A percentile compares a stretch with the other conserved stretches of the same genome.
phyloP scores from a whole-genome alignment of 2,113 vertebrate species.

The Macrotus californicus region DNA sequence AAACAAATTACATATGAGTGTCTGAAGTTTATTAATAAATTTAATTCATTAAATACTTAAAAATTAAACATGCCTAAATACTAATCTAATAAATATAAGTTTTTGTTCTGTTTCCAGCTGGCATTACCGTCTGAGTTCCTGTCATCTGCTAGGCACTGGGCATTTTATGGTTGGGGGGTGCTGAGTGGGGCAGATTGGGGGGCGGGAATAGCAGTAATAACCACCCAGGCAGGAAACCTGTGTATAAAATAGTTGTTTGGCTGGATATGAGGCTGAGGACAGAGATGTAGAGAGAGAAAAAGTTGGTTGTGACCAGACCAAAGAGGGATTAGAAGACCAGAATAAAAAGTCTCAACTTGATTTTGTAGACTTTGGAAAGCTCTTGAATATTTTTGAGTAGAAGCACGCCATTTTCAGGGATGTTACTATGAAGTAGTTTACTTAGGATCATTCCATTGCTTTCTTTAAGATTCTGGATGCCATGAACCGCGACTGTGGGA shows the following conservation, averaged over 20 bases:
- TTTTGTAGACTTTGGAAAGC: not conserved
- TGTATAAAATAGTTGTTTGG: not conserved
- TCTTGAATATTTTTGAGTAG: not conserved
- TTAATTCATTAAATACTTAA: not conserved
- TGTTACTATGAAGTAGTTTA: not conserved
- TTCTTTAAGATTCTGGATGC: conserved; percentile 92
- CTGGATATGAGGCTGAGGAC: not conserved
- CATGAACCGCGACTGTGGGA: conserved; percentile 95
- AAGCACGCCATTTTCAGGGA: not conserved
- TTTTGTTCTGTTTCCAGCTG: not conserved
- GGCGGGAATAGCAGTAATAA: not conserved
- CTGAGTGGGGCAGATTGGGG: not conserved
- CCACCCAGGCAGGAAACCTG: not conserved
- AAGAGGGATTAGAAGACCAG: not conserved
- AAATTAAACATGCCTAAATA: not conserved
- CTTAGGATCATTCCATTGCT: conserved; percentile 27
- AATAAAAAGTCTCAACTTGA: not conserved
- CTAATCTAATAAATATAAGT: not conserved
- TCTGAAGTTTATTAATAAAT: not conserved
- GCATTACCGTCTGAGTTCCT: not conserved
- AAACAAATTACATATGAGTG: not conserved
- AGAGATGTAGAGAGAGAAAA: not conserved
- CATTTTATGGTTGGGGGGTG: not conserved
- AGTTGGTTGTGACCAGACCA: not conserved
- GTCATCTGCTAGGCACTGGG: not conserved